These are phyloP conservation scores for Microcebus murinus DNA, from an alignment of 2,113 vertebrate species.

Conservation along the genomic window DNA sequence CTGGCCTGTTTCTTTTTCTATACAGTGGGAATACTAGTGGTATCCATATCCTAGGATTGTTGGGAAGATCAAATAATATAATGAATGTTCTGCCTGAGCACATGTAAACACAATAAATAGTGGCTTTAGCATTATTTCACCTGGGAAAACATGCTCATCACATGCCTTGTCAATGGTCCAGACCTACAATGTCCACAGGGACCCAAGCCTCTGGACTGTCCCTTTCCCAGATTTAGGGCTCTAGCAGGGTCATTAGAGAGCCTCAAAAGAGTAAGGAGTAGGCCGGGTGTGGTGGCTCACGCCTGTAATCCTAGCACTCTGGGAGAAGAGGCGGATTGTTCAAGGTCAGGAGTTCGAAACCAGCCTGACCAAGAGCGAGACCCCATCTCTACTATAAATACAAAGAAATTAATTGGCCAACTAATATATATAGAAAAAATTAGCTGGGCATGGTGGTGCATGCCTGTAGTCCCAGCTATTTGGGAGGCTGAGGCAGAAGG, in stretches of 20 bases:
- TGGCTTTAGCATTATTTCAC: slow-evolving; percentile 12
- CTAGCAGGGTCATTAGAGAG: background rate
- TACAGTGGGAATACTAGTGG: background rate
- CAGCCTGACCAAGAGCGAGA: too few relatives aligned
- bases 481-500: too few relatives aligned
- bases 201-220: background rate
- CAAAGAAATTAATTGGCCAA: too few relatives aligned
- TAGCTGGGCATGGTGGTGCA: too few relatives aligned
- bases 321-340: too few relatives aligned
- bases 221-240: background rate
- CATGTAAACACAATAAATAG: background rate
- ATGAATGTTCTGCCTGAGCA: background rate
- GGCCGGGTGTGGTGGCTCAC: too few relatives aligned
- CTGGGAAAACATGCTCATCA: background rate
- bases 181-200: background rate
- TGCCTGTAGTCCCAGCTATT: too few relatives aligned
- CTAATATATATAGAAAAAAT: too few relatives aligned
- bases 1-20: slow-evolving; percentile 10
- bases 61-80: background rate
- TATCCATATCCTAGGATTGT: background rate
- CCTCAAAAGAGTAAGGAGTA: background rate
- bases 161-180: background rate
- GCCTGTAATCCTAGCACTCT: too few relatives aligned
- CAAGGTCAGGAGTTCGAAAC: too few relatives aligned
- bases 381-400: too few relatives aligned